Conservation (phyloP, 2,113 vertebrate genomes). For the Gallinago undulata region DNA sequence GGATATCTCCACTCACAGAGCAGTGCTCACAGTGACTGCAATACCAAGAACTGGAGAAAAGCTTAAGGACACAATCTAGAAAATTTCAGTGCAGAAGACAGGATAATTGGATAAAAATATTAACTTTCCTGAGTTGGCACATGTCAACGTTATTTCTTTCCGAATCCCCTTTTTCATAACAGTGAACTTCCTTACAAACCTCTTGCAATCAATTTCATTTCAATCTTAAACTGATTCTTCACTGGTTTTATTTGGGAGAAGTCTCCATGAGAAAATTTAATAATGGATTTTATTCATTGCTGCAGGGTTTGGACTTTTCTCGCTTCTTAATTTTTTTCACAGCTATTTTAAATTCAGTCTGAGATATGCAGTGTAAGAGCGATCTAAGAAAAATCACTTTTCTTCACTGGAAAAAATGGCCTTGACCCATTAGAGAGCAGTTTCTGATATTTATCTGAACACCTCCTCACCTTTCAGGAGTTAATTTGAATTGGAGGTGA, state of each 20-base stretch:
- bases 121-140: background rate
- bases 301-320: background rate
- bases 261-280: background rate
- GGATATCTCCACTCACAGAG: background rate
- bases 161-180: background rate
- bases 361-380: background rate
- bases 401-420: background rate
- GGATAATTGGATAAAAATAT: background rate
- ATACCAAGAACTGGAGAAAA: background rate
- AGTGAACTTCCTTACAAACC: background rate
- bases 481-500: background rate
- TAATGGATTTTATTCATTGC: background rate
- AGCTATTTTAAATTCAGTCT: background rate
- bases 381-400: background rate
- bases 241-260: background rate
- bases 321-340: background rate
- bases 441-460: slow-evolving; percentile 8
- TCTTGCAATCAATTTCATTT: background rate
- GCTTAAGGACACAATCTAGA: background rate
- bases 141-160: background rate
- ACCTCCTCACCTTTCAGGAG: slow-evolving; percentile 36
- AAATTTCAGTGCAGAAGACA: background rate
- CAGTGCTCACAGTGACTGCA: rapidly evolving
- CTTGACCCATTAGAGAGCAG: background rate
- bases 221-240: background rate